phyloP scores from a whole-genome alignment of 2,888 invertebrate species.

The Philonicus albiceps region DNA sequence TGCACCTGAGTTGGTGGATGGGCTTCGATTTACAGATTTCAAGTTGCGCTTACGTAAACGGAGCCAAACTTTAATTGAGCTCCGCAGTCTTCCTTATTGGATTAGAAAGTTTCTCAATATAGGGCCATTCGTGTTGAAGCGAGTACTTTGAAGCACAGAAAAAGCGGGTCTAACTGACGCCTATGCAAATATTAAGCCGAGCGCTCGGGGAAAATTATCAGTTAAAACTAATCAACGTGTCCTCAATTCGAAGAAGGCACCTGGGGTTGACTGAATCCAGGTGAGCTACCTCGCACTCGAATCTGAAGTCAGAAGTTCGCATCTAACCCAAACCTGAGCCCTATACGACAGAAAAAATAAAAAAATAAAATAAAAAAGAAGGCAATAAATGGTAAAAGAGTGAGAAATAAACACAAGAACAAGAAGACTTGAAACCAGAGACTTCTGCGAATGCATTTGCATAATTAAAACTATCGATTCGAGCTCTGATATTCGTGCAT shows the following conservation, averaged over 20 bases:
- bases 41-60: conserved; percentile 22
- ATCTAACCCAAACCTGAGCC: background rate
- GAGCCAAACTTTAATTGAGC: conserved; percentile 10
- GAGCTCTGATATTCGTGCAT: conserved; percentile 38
- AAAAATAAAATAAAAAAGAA: background rate
- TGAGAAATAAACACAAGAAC: conserved; percentile 32
- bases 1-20: background rate
- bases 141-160: background rate
- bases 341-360: background rate
- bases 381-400: background rate
- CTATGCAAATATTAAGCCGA: background rate
- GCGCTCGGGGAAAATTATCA: conserved; percentile 5
- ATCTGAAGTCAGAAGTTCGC: background rate
- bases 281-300: background rate
- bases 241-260: conserved; percentile 11
- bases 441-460: conserved; percentile 48
- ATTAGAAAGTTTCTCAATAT: conserved; percentile 34
- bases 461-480: conserved; percentile 50
- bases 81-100: conserved; percentile 14
- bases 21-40: background rate
- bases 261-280: background rate
- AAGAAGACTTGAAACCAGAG: conserved; percentile 33
- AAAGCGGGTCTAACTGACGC: background rate
- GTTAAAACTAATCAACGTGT: conserved; percentile 29
- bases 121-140: background rate